Base-by-base conservation (phyloP, 2,888 invertebrate species). In the Margaritifera margaritifera region DNA sequence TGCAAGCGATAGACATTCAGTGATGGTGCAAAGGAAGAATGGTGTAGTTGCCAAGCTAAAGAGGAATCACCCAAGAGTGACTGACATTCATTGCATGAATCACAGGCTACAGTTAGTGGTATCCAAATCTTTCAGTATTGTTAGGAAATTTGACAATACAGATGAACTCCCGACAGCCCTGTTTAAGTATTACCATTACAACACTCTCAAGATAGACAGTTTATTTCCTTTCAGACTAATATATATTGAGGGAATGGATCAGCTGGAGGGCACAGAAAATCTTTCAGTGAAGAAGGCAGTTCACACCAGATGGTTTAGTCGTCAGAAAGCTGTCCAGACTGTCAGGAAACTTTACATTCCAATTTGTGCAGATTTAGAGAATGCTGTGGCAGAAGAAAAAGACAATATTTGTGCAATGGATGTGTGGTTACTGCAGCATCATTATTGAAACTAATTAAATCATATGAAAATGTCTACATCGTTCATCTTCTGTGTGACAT, bases 1-100 rank as follows among this genome's bases (percentile, higher is more conserved):
- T 65, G 71, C 67, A 20, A 69, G 73, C 68, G 73, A 71, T 61
- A 73, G 76, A 52, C 67, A 68, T 2, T 66, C 63, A 51, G 72
- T 75, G 18, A 75, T 75, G 68, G 59, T 69, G 6, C 69, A 67
- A 53, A 69, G 66, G 61, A 71, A 75, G 52, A 72, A 72, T 66
- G 69, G 71, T 42, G 68, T 70, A 42, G 66, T 71, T 19, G 68
- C 71, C 11, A 6, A 62, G n/a, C 61, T 71, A 24, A 71, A 71
- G 56, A 25, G 27, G 42, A 69, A 71, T 50, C 68, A 73, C 59
- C 61, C 61, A 27, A 18, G 50, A 2, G 56, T 75, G 24, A 42
- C 71, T 11, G 8, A 60, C 20, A 31, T 69, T 11, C 74, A 76
- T 50, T 71, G 69, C 54, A 64, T 76, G 65, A 69, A 71, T 22